Evolutionary conservation across 2,888 invertebrate genomes (phyloP).

Genomic region (Pseudococcus jackbeardsleyi): DNA sequence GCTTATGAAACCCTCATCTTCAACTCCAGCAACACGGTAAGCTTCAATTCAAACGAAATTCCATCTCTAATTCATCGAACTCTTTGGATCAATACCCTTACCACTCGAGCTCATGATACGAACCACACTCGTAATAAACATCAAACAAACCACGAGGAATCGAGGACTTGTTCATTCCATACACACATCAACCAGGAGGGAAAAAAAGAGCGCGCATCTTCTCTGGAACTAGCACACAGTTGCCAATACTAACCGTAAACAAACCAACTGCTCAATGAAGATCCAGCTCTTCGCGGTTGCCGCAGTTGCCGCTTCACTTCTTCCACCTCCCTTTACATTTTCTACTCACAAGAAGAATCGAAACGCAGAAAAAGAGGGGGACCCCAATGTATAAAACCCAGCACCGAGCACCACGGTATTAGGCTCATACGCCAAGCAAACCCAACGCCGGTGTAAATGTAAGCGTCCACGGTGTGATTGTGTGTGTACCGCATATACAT

Average conservation of each 20-base stretch:
- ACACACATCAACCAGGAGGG: background rate
- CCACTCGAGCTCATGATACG: too few species aligned
- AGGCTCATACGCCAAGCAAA: background rate
- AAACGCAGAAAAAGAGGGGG: background rate
- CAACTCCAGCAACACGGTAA: too few species aligned
- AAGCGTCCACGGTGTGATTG: background rate
- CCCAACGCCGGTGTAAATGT: too few species aligned
- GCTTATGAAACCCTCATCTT: too few species aligned
- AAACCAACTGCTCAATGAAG: constrained; percentile 52
- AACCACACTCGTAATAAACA: background rate
- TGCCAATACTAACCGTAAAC: constrained; percentile 59
- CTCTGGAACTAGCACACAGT: background rate
- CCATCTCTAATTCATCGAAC: background rate
- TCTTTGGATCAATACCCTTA: too few species aligned
- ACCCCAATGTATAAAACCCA: background rate
- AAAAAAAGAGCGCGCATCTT: background rate
- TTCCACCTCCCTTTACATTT: background rate
- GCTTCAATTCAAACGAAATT: background rate
- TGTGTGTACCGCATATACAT: background rate
- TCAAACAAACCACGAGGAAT: background rate
- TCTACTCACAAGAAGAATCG: background rate
- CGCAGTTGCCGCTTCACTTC: constrained; percentile 1
- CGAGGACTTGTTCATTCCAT: background rate
- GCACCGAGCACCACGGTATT: background rate
- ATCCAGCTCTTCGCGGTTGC: background rate